Evolutionary conservation across 2,113 vertebrate species (phyloP).

Genomic region (Eclectus roratus): DNA sequence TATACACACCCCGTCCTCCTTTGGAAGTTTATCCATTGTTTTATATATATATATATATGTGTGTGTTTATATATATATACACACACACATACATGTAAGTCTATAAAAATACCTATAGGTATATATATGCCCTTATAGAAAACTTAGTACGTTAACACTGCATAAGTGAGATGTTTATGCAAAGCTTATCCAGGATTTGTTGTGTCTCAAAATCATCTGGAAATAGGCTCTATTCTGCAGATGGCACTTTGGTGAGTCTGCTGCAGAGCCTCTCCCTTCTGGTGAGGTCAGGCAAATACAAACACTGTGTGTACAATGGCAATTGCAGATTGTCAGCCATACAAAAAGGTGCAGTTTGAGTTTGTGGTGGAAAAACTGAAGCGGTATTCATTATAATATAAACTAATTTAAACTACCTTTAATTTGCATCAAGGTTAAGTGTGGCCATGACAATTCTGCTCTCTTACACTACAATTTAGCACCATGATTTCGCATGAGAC

Average conservation of each 20-base stretch:
- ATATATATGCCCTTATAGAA: not conserved
- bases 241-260: not conserved
- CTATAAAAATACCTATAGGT: not conserved
- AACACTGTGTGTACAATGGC: not conserved
- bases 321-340: not conserved
- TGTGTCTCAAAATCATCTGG: not conserved
- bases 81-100: not conserved
- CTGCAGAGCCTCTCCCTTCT: not conserved
- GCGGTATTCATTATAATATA: not conserved
- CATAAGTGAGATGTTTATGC: not conserved
- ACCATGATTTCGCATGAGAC: not conserved
- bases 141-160: not conserved
- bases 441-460: not conserved
- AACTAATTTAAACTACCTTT: not conserved
- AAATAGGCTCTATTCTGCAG: not conserved
- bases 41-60: not conserved
- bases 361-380: not conserved
- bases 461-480: not conserved
- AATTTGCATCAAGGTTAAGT: not conserved
- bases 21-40: not conserved
- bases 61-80: not conserved
- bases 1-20: fast-evolving
- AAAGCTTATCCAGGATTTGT: not conserved
- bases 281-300: not conserved
- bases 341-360: not conserved